A percentile compares a stretch with the other conserved stretches of the same genome.
phyloP scores from a whole-genome alignment of 2,797 vertebrate genomes.

The Glyptemys insculpta region DNA sequence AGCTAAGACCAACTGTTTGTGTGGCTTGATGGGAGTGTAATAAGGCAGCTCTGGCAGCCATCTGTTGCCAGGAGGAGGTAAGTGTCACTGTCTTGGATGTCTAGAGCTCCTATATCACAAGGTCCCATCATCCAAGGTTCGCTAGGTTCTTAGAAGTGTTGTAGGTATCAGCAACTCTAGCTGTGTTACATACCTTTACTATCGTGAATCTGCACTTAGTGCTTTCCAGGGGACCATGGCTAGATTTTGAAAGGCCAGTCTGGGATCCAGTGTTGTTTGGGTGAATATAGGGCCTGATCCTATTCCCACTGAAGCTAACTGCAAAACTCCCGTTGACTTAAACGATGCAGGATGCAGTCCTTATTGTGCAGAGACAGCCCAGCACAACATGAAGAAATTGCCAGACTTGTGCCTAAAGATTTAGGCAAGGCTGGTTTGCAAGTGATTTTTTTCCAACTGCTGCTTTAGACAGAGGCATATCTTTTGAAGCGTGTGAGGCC shows the following conservation, averaged over 20 bases:
- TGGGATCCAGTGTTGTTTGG: background rate
- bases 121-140: background rate
- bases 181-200: background rate
- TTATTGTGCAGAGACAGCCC: background rate
- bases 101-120: background rate
- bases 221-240: background rate
- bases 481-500: background rate
- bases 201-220: background rate
- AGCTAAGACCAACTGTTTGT: background rate
- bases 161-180: background rate
- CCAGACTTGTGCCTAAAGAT: background rate
- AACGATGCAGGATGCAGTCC: background rate
- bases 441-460: background rate
- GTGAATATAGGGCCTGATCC: background rate
- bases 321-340: background rate
- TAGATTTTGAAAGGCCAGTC: background rate
- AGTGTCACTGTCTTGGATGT: background rate
- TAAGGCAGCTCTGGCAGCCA: background rate
- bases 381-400: background rate
- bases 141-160: background rate
- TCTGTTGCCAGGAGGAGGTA: background rate
- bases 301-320: background rate
- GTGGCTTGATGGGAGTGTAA: too few relatives aligned
- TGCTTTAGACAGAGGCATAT: background rate
- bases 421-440: background rate